These are phyloP conservation scores for Hapalemur alaotrensis DNA, from an alignment of 2,797 vertebrate genomes.

Conservation along the genomic window DNA sequence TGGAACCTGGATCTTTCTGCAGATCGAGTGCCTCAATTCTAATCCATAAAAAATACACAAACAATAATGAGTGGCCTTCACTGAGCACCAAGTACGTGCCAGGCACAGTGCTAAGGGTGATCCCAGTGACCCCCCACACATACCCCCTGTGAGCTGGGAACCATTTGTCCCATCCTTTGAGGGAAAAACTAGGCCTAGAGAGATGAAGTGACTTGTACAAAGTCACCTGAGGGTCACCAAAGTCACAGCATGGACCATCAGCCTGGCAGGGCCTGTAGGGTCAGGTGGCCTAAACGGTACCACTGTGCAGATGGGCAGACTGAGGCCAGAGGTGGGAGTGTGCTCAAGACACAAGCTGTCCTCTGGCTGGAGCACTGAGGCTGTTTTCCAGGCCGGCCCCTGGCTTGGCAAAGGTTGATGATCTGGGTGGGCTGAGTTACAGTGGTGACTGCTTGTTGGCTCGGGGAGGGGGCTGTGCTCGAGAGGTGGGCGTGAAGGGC, in stretches of 20 bases:
- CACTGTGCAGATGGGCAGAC: background rate
- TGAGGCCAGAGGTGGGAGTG: background rate
- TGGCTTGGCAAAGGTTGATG: background rate
- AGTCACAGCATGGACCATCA: background rate
- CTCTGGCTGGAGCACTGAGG: background rate
- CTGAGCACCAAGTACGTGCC: background rate
- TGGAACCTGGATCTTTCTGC: background rate
- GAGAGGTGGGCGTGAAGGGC: background rate
- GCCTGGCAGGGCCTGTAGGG: background rate
- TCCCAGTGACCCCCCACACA: accelerated
- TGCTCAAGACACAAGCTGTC: background rate
- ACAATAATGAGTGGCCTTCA: background rate
- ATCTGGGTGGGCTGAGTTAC: background rate
- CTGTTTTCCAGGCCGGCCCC: background rate
- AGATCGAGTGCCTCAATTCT: background rate
- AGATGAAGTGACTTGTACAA: background rate
- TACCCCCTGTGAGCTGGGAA: background rate
- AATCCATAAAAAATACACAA: background rate
- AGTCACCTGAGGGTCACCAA: background rate
- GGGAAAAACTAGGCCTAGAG: background rate
- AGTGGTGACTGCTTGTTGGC: background rate
- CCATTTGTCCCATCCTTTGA: background rate
- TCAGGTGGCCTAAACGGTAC: background rate
- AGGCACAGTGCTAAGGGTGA: background rate
- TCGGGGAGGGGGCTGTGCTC: background rate